Evolutionary conservation across 1,140 invertebrate genomes (phyloP).

Genomic region (Drosophila murphyi): DNA sequence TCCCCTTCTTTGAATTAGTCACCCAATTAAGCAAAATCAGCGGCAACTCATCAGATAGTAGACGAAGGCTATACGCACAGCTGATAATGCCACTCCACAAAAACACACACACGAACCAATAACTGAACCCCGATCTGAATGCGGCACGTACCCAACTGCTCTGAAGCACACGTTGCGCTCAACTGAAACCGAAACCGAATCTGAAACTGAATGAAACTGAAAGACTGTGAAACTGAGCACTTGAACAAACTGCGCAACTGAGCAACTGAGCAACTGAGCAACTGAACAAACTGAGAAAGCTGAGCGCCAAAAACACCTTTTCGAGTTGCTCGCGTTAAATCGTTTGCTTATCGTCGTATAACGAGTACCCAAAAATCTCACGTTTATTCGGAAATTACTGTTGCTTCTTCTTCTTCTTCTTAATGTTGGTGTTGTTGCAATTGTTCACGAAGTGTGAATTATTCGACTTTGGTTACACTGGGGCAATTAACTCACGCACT

Average conservation of each 20-base stretch:
- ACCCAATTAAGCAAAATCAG: constrained; percentile 66
- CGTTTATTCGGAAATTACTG: constrained; percentile 32
- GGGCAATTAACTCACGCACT: constrained; percentile 15
- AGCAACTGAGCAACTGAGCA: constrained; percentile 6
- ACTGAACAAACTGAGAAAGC: constrained; percentile 1
- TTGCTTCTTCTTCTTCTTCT: constrained; percentile 11
- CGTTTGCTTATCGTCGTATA: constrained; percentile 40
- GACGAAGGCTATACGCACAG: constrained; percentile 17
- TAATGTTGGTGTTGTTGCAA: neutral
- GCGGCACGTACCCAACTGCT: constrained; percentile 44
- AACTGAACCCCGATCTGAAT: constrained; percentile 24
- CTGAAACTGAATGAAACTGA: constrained; percentile 61
- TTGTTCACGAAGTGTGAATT: constrained; percentile 14
- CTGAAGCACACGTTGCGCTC: constrained; percentile 70
- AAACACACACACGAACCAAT: constrained; percentile 28
- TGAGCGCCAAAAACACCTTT: constrained; percentile 9
- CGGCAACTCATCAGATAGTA: constrained; percentile 20
- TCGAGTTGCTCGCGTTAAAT: constrained; percentile 6
- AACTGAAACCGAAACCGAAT: constrained; percentile 72
- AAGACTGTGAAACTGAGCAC: constrained; percentile 15
- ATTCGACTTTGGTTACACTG: constrained; percentile 25
- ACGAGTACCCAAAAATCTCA: constrained; percentile 38
- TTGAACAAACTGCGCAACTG: constrained; percentile 7
- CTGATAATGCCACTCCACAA: constrained; percentile 57
- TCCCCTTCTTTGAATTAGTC: constrained; percentile 46